Evolutionary conservation across 2,888 invertebrate genomes (phyloP), one percentile per base, ranked within the genome.

Genomic region (Euphydryas editha): DNA sequence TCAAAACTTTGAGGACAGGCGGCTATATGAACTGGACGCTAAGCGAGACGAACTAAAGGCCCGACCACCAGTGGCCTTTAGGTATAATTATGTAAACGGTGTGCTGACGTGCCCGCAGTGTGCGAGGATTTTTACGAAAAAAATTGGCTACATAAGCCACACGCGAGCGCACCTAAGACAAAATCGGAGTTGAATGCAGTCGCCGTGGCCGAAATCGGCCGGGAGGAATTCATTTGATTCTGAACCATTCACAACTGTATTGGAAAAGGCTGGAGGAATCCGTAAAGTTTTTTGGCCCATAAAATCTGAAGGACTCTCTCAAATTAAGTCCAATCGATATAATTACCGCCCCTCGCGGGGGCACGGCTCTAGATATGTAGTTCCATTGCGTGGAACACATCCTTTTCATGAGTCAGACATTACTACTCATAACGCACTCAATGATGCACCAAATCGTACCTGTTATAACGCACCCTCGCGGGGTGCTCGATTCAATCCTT

Each of bases 231-330:
- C 6, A 24, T 24, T 24, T 24, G 6, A 24, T 24, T n/a, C n/a
- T n/a, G n/a, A n/a, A n/a, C n/a, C n/a, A n/a, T n/a, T n/a, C n/a
- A n/a, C n/a, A n/a, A n/a, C n/a, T n/a, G n/a, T n/a, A n/a, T n/a
- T n/a, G n/a, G n/a, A n/a, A n/a, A n/a, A n/a, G n/a, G n/a, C n/a
- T n/a, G n/a, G n/a, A n/a, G n/a, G 75, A 2, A 66, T 74, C 8
- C 57, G 72, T 5, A 75, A 74, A 59, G 63, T 39, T 0, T 74
- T 75, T 44, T 73, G 69, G 71, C 71, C 71, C 17, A 10, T 36
- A 46, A 62, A 62, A 62, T 15, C 47, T 18, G 37, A 62, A 13
- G 21, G 49, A 20, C 21, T 6, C 54, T 24, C 21, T 18, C 54
- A 54, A 18, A 37, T 13, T 10, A 56, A 47, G 8, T 18, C 21